phyloP scores from a whole-genome alignment of 2,113 vertebrate species.

The Pristiophorus japonicus region DNA sequence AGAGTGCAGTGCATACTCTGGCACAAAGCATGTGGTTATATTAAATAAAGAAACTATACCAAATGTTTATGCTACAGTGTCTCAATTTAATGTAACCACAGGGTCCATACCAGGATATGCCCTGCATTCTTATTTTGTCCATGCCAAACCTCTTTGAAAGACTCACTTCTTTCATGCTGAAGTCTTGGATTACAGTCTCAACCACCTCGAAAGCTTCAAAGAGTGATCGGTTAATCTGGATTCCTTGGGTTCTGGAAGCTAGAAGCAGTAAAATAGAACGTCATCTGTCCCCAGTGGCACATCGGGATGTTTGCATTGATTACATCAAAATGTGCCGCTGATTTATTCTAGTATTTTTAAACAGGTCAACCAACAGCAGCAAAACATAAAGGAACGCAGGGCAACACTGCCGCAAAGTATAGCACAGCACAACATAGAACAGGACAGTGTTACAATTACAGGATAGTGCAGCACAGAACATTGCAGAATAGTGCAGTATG shows the following conservation, averaged over 20 bases:
- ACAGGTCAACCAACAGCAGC: neutral
- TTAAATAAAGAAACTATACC: constrained; percentile 19
- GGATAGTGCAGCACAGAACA: no score
- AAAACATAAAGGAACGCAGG: neutral
- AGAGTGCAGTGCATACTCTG: neutral
- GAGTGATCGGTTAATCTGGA: neutral
- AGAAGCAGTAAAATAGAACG: neutral
- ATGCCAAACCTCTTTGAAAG: neutral
- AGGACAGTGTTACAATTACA: neutral
- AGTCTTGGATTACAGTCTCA: neutral
- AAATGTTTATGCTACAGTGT: neutral
- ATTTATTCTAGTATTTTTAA: neutral
- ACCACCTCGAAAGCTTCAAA: constrained; percentile 3
- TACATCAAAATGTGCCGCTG: neutral
- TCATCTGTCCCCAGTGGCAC: neutral
- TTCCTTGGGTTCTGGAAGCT: neutral
- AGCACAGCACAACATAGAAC: neutral
- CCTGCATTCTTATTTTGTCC: neutral
- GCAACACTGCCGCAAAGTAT: neutral
- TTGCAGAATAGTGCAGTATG: neutral
- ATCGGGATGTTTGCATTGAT: neutral
- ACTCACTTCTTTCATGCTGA: neutral
- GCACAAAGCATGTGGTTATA: neutral
- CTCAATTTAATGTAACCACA: constrained; percentile 4
- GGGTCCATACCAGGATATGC: neutral